Evolutionary conservation across 2,888 invertebrate genomes (phyloP).

Genomic region (Junonia oenone): DNA sequence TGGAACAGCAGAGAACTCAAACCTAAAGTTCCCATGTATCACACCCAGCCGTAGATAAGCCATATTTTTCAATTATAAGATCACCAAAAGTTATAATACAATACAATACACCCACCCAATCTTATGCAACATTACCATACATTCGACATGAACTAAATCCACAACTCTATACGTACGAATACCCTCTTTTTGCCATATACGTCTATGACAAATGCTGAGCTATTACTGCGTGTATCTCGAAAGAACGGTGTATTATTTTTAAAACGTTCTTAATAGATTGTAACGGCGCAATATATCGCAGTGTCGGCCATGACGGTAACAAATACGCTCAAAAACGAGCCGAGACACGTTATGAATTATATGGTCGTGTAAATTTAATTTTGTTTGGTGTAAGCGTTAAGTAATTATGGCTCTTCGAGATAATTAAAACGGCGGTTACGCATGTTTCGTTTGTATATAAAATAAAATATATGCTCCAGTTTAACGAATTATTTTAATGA

Average conservation of each 20-base stretch:
- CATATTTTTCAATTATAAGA: too few species aligned
- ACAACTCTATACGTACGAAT: too few species aligned
- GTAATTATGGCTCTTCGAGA: conserved; percentile 2
- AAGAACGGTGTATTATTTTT: conserved; percentile 35
- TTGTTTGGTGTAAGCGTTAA: conserved; percentile 4
- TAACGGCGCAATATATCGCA: conserved; percentile 33
- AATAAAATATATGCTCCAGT: background rate
- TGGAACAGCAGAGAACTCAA: too few species aligned
- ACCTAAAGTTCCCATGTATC: too few species aligned
- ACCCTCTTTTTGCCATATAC: background rate
- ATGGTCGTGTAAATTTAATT: conserved; percentile 7
- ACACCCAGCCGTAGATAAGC: too few species aligned
- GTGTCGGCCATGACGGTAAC: conserved; percentile 26
- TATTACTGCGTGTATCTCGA: conserved; percentile 40
- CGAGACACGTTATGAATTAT: conserved; percentile 17
- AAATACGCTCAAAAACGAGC: conserved; percentile 22
- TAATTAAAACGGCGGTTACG: background rate
- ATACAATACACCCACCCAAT: too few species aligned
- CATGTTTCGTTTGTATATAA: background rate
- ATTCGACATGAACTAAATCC: too few species aligned
- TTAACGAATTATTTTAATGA: background rate
- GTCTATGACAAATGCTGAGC: conserved; percentile 36
- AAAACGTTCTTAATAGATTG: conserved; percentile 36
- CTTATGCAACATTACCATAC: too few species aligned
- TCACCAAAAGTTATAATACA: too few species aligned